These are phyloP conservation scores for Drosophila nannoptera DNA, from an alignment of 1,140 invertebrate species.

Conservation along the genomic window DNA sequence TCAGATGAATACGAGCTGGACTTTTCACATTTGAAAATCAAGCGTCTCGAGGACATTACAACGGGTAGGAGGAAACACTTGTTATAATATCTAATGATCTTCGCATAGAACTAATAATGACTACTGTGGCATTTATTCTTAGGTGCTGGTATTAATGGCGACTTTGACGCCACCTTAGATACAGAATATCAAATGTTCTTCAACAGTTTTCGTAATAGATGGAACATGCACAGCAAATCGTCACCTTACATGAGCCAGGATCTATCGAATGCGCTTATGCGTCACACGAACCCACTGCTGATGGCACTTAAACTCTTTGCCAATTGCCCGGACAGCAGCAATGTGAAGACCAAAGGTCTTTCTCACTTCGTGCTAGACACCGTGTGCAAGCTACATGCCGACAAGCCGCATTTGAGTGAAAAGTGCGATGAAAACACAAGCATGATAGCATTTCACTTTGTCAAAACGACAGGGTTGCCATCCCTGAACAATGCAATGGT, in stretches of 20 bases:
- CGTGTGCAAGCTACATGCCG: conserved; percentile 79
- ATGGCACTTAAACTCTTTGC: conserved; percentile 81
- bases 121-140: background rate
- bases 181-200: conserved; percentile 64
- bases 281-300: conserved; percentile 81
- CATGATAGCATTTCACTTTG: conserved; percentile 82
- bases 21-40: conserved; percentile 66
- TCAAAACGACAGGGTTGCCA: conserved; percentile 81
- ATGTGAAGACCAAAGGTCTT: conserved; percentile 81
- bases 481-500: conserved; percentile 81
- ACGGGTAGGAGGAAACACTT: conserved; percentile 37
- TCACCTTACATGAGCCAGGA: conserved; percentile 79
- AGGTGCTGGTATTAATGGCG: conserved; percentile 70
- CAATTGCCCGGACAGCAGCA: conserved; percentile 81
- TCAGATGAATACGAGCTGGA: conserved; percentile 64
- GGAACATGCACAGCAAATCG: conserved; percentile 80
- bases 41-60: conserved; percentile 71
- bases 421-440: conserved; percentile 80
- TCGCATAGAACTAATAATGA: background rate
- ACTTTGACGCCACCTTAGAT: conserved; percentile 66
- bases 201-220: conserved; percentile 58
- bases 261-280: conserved; percentile 80
- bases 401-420: conserved; percentile 58
- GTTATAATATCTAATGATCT: background rate
- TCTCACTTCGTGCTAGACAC: conserved; percentile 82